Conservation (phyloP, 2,797 vertebrate genomes). For the Dendrocincla fuliginosa region DNA sequence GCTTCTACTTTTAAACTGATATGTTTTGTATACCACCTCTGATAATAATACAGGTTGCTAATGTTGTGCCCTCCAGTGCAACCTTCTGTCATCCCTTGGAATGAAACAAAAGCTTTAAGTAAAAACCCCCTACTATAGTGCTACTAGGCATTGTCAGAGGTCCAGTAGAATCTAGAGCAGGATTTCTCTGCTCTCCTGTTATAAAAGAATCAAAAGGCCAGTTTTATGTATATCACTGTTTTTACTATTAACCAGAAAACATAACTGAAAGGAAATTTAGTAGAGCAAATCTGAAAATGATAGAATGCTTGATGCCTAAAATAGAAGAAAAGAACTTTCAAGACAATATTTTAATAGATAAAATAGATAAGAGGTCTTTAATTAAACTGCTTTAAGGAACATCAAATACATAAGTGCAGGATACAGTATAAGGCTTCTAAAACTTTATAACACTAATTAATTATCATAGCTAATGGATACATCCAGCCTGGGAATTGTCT, state of each 20-base stretch:
- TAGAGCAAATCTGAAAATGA: neutral
- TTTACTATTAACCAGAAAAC: neutral
- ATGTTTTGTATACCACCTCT: neutral
- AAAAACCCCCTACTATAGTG: neutral
- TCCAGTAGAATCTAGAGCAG: neutral
- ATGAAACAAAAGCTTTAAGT: neutral
- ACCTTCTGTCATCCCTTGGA: neutral
- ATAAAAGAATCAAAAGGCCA: neutral
- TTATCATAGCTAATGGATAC: no score
- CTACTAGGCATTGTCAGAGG: neutral
- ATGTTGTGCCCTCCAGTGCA: neutral
- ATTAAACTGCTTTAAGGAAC: no score
- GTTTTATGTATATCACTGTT: neutral
- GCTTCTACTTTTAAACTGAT: neutral
- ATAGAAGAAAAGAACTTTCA: no score
- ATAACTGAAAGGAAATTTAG: neutral
- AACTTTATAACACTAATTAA: no score
- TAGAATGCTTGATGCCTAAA: neutral
- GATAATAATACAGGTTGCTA: neutral
- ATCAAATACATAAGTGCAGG: no score
- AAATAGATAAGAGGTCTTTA: no score
- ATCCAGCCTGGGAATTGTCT: no score
- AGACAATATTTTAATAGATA: no score
- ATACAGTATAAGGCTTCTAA: no score
- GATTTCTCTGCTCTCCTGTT: neutral